These are phyloP conservation scores for Salvator merianae DNA, from an alignment of 2,113 vertebrate species.

Conservation along the genomic window DNA sequence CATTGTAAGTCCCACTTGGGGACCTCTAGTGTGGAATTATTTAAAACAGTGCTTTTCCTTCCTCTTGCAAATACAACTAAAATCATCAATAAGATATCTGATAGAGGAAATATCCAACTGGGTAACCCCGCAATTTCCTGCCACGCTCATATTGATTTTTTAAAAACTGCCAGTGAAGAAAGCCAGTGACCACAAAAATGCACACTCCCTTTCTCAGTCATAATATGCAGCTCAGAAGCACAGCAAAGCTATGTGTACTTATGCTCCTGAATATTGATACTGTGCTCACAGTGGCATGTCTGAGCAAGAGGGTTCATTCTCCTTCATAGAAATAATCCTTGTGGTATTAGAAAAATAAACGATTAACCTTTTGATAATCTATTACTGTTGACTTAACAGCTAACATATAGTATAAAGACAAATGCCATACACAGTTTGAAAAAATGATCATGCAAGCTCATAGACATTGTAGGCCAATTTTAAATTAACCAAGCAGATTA, in stretches of 20 bases:
- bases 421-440: background rate
- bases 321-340: background rate
- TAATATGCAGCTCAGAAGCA: background rate
- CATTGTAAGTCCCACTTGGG: background rate
- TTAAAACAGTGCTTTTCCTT: background rate
- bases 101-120: background rate
- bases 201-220: background rate
- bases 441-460: background rate
- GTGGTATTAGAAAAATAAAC: background rate
- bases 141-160: background rate
- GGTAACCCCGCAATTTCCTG: conserved; percentile 1
- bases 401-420: background rate
- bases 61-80: background rate
- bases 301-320: background rate
- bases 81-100: background rate
- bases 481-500: background rate
- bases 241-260: background rate
- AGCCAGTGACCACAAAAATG: background rate
- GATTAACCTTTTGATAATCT: background rate
- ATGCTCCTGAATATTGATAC: background rate
- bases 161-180: conserved; percentile 1
- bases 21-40: background rate
- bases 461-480: background rate
- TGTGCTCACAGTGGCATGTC: background rate
- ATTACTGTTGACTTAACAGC: background rate